Percentiles rank a stretch among this genome's conserved stretches.
Evolutionary conservation across 30 jellyfish, hydroid and myxozoan genomes (phyloP).

Genomic region (Hydractinia echinata): DNA sequence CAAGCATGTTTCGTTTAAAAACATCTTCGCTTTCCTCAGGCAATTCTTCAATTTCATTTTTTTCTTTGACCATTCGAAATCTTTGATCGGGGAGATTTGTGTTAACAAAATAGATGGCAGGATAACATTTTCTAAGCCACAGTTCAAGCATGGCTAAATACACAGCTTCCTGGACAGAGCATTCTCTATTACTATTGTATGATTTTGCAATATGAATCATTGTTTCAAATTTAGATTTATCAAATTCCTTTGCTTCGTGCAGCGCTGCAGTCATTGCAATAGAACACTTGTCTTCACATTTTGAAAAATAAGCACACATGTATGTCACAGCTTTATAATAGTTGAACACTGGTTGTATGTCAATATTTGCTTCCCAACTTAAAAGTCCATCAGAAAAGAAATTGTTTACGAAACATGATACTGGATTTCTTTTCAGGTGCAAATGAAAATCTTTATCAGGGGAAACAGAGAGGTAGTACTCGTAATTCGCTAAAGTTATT

Average conservation of each 20-base stretch:
- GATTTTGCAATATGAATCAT: constrained; percentile 10
- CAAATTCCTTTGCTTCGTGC: constrained; percentile 1
- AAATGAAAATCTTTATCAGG: constrained; percentile 19
- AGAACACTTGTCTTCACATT: not conserved
- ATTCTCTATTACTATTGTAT: not conserved
- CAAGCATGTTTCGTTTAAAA: constrained; percentile 27
- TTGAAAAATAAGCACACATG: too few relatives aligned
- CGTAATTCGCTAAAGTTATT: too few relatives aligned
- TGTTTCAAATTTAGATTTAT: not conserved
- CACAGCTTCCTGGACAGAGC: constrained; percentile 30
- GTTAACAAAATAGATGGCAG: constrained; percentile 22
- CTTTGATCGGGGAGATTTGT: constrained; percentile 30
- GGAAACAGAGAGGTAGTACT: constrained; percentile 15
- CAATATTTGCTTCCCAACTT: too few relatives aligned
- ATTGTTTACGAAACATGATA: constrained; percentile 29
- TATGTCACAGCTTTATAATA: too few relatives aligned
- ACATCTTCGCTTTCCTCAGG: constrained; percentile 19
- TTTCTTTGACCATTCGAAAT: not conserved
- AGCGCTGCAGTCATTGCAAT: constrained; percentile 14
- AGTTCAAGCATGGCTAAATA: constrained; percentile 2
- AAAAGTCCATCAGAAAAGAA: constrained; percentile 20
- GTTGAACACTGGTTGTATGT: too few relatives aligned
- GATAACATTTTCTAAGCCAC: constrained; percentile 24
- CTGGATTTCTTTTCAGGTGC: constrained; percentile 9
- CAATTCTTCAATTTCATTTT: constrained; percentile 22